A percentile compares a stretch with the other conserved stretches of the same genome.
These are phyloP conservation scores for Oxyura jamaicensis DNA, from an alignment of 2,113 vertebrate genomes.

Conservation along the genomic window DNA sequence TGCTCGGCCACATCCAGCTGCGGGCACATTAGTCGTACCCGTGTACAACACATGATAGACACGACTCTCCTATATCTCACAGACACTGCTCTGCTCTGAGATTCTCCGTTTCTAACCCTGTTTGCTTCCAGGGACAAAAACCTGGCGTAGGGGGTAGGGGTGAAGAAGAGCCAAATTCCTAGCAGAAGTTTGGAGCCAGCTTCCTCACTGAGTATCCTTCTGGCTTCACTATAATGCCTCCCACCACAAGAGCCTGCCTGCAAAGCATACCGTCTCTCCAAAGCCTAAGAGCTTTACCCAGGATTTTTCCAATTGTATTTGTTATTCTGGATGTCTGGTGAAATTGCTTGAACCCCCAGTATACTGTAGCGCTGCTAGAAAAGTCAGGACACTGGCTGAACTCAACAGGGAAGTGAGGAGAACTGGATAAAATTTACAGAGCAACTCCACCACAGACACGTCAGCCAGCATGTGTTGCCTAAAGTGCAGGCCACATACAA, in stretches of 20 bases:
- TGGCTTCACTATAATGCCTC: conserved; percentile 26
- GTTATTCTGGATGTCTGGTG: conserved; percentile 31
- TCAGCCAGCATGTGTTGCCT: neutral
- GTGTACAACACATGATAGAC: neutral
- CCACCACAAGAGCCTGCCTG: conserved; percentile 50
- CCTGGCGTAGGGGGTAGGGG: neutral
- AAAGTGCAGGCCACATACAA: neutral
- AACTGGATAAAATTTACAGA: neutral
- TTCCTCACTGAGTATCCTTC: conserved; percentile 44
- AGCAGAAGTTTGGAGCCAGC: conserved; percentile 33
- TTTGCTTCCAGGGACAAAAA: neutral
- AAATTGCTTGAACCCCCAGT: neutral
- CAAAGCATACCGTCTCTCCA: neutral
- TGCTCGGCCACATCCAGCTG: neutral
- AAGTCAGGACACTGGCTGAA: conserved; percentile 45
- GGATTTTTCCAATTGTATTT: conserved; percentile 47
- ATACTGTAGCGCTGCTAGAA: neutral
- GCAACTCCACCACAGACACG: neutral
- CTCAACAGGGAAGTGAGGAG: neutral
- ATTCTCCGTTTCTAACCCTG: neutral
- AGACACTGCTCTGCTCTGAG: neutral
- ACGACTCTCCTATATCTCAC: neutral
- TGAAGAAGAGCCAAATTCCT: conserved; percentile 22
- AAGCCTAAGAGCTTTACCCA: conserved; percentile 26
- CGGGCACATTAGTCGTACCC: neutral